These are phyloP conservation scores for Rhabdomys pumilio DNA, from an alignment of 2,797 vertebrate genomes.

Conservation along the genomic window DNA sequence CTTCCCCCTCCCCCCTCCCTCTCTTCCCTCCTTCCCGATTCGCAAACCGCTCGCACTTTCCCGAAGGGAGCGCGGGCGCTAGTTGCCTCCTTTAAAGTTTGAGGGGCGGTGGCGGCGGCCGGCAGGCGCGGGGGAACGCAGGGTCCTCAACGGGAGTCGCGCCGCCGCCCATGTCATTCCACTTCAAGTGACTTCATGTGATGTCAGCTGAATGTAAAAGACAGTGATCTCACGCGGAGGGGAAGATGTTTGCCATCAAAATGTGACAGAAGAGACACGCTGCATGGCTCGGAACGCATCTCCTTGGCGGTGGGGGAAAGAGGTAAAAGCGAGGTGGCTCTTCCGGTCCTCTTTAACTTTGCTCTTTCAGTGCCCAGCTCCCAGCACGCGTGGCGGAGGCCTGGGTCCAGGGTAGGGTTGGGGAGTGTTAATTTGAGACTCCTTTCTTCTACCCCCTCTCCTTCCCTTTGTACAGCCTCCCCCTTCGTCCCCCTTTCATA, in stretches of 20 bases:
- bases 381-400: slow-evolving; percentile 75
- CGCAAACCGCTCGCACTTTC: slow-evolving; percentile 85
- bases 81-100: slow-evolving; percentile 86
- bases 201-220: slow-evolving; percentile 95
- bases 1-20: slow-evolving; percentile 81
- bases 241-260: slow-evolving; percentile 93
- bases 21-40: slow-evolving; percentile 83
- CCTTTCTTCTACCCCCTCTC: slow-evolving; percentile 78
- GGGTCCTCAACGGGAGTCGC: slow-evolving; percentile 84
- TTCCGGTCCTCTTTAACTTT: slow-evolving; percentile 69
- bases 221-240: slow-evolving; percentile 92
- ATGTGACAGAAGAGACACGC: slow-evolving; percentile 94
- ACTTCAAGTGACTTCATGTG: slow-evolving; percentile 93
- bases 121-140: slow-evolving; percentile 86
- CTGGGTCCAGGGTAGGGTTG: slow-evolving; percentile 72
- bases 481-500: slow-evolving; percentile 57
- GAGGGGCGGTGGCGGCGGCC: slow-evolving; percentile 84
- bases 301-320: slow-evolving; percentile 88
- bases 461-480: slow-evolving; percentile 73
- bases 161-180: slow-evolving; percentile 93
- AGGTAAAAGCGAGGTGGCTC: slow-evolving; percentile 89
- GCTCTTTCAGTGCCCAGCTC: slow-evolving; percentile 67
- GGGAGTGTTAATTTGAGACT: slow-evolving; percentile 73
- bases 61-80: slow-evolving; percentile 85
- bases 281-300: slow-evolving; percentile 91